These are phyloP conservation scores for Cheilosia soror DNA, from an alignment of 2,888 invertebrate species.

Conservation along the genomic window DNA sequence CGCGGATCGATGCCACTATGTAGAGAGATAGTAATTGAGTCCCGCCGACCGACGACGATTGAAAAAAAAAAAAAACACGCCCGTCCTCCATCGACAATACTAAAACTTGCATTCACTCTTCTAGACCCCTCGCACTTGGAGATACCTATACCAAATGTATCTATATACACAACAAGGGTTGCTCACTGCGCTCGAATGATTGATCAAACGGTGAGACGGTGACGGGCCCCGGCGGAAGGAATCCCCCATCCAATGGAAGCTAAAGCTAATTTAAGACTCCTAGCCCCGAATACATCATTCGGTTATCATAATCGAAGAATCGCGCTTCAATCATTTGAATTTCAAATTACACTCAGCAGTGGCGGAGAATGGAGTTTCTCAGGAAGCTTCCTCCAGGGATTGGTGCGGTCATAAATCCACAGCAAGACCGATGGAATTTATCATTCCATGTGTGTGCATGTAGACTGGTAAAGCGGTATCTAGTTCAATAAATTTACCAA, in stretches of 20 bases:
- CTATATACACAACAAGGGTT: conserved; percentile 5
- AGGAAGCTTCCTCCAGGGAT: conserved; percentile 60
- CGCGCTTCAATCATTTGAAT: conserved; percentile 77
- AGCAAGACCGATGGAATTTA: conserved; percentile 61
- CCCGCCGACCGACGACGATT: conserved; percentile 44
- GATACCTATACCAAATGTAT: conserved; percentile 30
- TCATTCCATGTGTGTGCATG: conserved; percentile 57
- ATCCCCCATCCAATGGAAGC: conserved; percentile 59
- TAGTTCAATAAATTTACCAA: conserved; percentile 72
- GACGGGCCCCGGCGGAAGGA: conserved; percentile 1
- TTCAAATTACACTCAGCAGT: conserved; percentile 71
- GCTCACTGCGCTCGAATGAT: conserved; percentile 55
- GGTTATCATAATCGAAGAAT: conserved; percentile 76
- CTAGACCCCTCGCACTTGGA: conserved; percentile 38
- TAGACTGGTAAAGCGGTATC: conserved; percentile 63
- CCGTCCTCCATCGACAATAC: conserved; percentile 65
- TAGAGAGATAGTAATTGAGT: conserved; percentile 70
- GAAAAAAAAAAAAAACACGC: conserved; percentile 48
- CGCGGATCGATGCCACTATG: conserved; percentile 52
- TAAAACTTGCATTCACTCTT: conserved; percentile 32
- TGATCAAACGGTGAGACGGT: conserved; percentile 40
- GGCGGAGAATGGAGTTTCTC: conserved; percentile 56
- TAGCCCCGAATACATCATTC: conserved; percentile 70
- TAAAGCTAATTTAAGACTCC: conserved; percentile 73
- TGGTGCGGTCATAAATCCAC: conserved; percentile 69